Percentiles rank a stretch among this genome's conserved stretches.
phyloP scores from a whole-genome alignment of 2,888 invertebrate species.

The Sinopyrophorus schimmeli region DNA sequence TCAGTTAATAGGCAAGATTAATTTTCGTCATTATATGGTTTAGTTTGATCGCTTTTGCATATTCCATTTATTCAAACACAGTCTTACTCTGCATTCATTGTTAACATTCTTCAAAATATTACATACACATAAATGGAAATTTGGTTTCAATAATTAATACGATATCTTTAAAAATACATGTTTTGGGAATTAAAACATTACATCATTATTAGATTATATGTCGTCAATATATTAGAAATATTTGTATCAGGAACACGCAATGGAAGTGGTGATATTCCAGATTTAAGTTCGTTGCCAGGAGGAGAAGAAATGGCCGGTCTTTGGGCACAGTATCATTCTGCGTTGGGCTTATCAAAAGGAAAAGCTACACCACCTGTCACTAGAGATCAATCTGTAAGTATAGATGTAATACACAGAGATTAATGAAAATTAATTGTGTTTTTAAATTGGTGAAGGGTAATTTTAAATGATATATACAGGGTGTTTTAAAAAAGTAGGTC shows the following conservation, averaged over 20 bases:
- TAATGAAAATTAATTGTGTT: neutral
- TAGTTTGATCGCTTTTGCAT: neutral
- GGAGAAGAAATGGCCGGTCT: conserved; percentile 78
- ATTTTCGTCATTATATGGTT: neutral
- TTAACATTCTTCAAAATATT: too few relatives aligned
- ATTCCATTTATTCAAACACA: conserved; percentile 7
- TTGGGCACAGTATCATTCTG: conserved; percentile 86
- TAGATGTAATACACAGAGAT: neutral
- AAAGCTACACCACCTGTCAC: conserved; percentile 59
- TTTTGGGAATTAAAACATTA: too few relatives aligned
- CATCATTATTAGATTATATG: too few relatives aligned
- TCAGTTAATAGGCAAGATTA: conserved; percentile 2
- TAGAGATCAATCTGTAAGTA: conserved; percentile 71
- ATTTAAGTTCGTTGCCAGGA: conserved; percentile 56
- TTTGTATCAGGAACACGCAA: conserved; percentile 54
- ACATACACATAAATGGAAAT: too few relatives aligned
- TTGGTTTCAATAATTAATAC: too few relatives aligned
- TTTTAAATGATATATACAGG: too few relatives aligned
- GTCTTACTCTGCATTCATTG: conserved; percentile 4
- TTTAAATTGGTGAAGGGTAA: too few relatives aligned
- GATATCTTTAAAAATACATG: too few relatives aligned
- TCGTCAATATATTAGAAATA: too few relatives aligned
- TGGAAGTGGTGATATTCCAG: conserved; percentile 55
- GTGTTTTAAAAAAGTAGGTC: too few relatives aligned
- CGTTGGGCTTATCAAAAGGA: conserved; percentile 69